These are phyloP conservation scores for Diachasmimorpha longicaudata DNA, from an alignment of 1,140 invertebrate genomes.

Conservation along the genomic window DNA sequence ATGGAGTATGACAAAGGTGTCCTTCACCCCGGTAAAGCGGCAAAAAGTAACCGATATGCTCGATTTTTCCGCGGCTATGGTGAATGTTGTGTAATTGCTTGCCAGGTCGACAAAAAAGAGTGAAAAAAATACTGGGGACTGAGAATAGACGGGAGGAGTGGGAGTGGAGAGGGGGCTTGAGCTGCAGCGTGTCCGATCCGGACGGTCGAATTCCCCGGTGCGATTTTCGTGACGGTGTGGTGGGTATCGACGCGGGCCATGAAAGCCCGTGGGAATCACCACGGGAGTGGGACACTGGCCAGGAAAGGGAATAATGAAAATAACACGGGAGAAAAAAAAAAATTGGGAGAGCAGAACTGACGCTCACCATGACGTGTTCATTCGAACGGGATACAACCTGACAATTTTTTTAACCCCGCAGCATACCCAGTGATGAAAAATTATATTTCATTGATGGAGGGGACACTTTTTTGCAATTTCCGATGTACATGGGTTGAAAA, in stretches of 20 bases:
- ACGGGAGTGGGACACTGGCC: slow-evolving; percentile 11
- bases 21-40: not conserved
- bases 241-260: slow-evolving; percentile 19
- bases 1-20: slow-evolving; percentile 8
- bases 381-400: slow-evolving; percentile 5
- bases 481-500: not conserved
- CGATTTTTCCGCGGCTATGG: not conserved
- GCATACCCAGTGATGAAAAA: not conserved
- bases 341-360: not conserved
- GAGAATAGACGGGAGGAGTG: not conserved
- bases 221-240: slow-evolving; percentile 23
- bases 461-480: not conserved
- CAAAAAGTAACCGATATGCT: not conserved
- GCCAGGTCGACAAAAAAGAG: slow-evolving; percentile 6
- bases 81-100: slow-evolving; percentile 20
- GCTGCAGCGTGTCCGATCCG: slow-evolving; percentile 20
- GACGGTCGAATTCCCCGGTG: slow-evolving; percentile 27
- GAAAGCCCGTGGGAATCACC: slow-evolving; percentile 24
- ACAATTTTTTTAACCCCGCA: not conserved
- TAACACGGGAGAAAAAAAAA: slow-evolving; percentile 13
- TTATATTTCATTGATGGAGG: not conserved
- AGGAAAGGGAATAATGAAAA: slow-evolving; percentile 26
- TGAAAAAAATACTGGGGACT: not conserved
- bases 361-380: slow-evolving; percentile 21
- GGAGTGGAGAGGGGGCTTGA: not conserved